These are phyloP conservation scores for Tetranychus piercei DNA, from an alignment of 2,888 invertebrate genomes.

Conservation along the genomic window DNA sequence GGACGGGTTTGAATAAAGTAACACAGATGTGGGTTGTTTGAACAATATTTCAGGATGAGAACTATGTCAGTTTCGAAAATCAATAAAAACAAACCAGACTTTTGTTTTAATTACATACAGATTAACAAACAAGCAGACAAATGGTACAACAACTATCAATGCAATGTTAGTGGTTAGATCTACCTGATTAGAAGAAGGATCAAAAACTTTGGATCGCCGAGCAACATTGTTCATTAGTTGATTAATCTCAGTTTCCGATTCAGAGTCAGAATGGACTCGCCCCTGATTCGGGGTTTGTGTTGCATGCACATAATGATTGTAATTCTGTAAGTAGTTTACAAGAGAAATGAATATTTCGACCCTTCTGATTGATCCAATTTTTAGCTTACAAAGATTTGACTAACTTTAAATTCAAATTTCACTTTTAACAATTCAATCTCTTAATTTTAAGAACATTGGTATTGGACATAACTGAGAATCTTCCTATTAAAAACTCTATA, in stretches of 20 bases:
- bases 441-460: too few species aligned
- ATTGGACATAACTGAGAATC: too few species aligned
- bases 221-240: slow-evolving; percentile 27
- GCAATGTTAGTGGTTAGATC: not conserved
- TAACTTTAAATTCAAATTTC: not conserved
- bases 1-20: too few species aligned
- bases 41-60: too few species aligned
- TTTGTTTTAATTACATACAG: too few species aligned
- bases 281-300: not conserved
- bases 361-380: too few species aligned
- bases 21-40: too few species aligned
- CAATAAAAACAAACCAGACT: too few species aligned
- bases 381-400: too few species aligned
- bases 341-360: not conserved
- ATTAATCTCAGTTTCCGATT: slow-evolving; percentile 28
- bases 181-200: slow-evolving; percentile 16
- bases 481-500: not conserved
- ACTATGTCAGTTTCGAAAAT: too few species aligned
- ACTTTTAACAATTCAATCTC: not conserved
- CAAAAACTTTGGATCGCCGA: slow-evolving; percentile 26
- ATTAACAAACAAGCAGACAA: not conserved
- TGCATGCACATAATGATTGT: not conserved
- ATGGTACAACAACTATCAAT: not conserved
- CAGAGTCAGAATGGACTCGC: slow-evolving; percentile 25
- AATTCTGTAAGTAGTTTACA: not conserved